phyloP scores from a whole-genome alignment of 2,797 vertebrate species.

The Syngnathus rostellatus region DNA sequence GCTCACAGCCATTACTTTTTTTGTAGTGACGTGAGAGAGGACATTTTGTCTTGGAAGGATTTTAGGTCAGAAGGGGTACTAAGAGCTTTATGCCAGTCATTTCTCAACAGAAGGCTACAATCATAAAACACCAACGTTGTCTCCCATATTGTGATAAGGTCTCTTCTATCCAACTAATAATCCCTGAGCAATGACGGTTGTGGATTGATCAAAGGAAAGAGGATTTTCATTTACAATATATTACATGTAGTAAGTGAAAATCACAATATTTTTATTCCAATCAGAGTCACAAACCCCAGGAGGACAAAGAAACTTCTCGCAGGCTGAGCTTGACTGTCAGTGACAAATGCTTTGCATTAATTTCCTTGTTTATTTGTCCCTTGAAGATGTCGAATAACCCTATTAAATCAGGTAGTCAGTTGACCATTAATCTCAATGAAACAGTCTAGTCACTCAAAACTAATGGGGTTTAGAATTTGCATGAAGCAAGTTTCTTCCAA shows the following conservation, averaged over 20 bases:
- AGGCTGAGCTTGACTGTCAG: conserved; percentile 60
- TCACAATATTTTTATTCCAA: not conserved
- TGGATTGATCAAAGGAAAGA: too few species aligned
- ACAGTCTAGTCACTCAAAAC: conserved; percentile 74
- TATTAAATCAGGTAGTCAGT: conserved; percentile 77
- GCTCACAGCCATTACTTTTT: too few species aligned
- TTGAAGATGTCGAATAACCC: conserved; percentile 74
- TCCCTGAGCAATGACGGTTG: too few species aligned
- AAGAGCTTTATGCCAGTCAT: too few species aligned
- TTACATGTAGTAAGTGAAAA: not conserved
- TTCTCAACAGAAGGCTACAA: too few species aligned
- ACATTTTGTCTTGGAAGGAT: too few species aligned
- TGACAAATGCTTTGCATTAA: conserved; percentile 78
- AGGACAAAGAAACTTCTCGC: conserved; percentile 49
- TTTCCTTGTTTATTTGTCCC: conserved; percentile 74
- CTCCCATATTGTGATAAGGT: too few species aligned
- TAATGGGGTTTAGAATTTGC: conserved; percentile 80
- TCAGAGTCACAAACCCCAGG: not conserved
- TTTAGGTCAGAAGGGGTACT: too few species aligned
- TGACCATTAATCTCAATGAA: conserved; percentile 77
- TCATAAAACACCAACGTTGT: too few species aligned
- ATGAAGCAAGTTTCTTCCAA: conserved; percentile 75
- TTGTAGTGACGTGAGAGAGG: too few species aligned
- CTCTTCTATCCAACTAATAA: too few species aligned
- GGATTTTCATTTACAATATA: too few species aligned